These are phyloP conservation scores for Oplegnathus fasciatus DNA, from an alignment of 2,113 vertebrate genomes.

Conservation along the genomic window DNA sequence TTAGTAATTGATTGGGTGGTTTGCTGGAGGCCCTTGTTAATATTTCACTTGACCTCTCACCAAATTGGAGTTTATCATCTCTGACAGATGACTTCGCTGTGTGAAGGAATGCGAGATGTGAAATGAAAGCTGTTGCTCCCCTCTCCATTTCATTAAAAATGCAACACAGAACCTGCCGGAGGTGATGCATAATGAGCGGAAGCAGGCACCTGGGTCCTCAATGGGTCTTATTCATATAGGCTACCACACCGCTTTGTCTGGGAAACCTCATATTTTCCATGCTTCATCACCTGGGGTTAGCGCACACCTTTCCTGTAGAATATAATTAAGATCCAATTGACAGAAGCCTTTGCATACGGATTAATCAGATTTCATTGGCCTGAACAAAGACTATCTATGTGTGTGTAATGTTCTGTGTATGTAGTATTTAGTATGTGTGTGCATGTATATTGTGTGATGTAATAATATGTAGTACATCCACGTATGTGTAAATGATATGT, in stretches of 20 bases:
- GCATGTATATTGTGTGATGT: conserved; percentile 1
- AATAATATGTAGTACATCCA: conserved; percentile 13
- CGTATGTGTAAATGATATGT: conserved; percentile 24
- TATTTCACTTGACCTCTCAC: conserved; percentile 80
- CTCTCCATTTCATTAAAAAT: conserved; percentile 71
- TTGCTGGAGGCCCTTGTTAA: conserved; percentile 73
- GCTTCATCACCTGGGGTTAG: conserved; percentile 23
- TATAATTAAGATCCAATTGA: conserved; percentile 32
- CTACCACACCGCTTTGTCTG: conserved; percentile 21
- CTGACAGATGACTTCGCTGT: conserved; percentile 65
- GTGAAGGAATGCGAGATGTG: conserved; percentile 53
- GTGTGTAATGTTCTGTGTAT: background rate
- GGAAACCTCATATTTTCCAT: conserved; percentile 28
- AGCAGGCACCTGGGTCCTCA: conserved; percentile 52
- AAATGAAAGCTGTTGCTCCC: conserved; percentile 64
- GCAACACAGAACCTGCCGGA: conserved; percentile 52
- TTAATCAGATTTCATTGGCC: background rate
- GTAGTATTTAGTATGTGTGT: conserved; percentile 10
- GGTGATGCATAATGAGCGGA: conserved; percentile 61
- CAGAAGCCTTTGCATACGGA: conserved; percentile 3
- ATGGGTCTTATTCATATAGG: conserved; percentile 30
- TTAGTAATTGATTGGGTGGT: conserved; percentile 72
- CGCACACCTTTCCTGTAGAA: conserved; percentile 21
- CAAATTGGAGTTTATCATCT: conserved; percentile 74
- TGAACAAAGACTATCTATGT: conserved; percentile 6